These are phyloP conservation scores for Mayetiola destructor DNA, from an alignment of 2,888 invertebrate genomes.

Conservation along the genomic window DNA sequence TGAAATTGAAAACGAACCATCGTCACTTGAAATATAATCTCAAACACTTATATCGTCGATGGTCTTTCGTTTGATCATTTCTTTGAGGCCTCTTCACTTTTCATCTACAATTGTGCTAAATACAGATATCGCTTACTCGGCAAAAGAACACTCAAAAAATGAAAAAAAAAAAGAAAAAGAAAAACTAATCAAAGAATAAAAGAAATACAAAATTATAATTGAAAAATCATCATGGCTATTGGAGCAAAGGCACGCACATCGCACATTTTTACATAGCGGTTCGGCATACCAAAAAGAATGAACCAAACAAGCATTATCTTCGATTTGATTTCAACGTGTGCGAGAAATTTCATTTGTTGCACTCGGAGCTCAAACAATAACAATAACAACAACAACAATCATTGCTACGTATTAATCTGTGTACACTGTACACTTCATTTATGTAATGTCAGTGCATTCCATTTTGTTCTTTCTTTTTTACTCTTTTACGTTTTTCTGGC, in stretches of 20 bases:
- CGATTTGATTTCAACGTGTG: neutral
- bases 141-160: too few species aligned
- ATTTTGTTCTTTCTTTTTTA: neutral
- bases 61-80: too few species aligned
- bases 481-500: neutral
- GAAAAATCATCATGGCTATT: slow-evolving; percentile 1
- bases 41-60: too few species aligned
- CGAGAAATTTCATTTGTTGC: neutral
- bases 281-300: neutral
- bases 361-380: neutral
- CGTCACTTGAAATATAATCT: too few species aligned
- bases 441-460: neutral
- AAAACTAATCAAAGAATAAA: neutral
- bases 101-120: too few species aligned
- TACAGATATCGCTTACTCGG: too few species aligned
- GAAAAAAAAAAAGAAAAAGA: too few species aligned
- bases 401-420: neutral
- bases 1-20: too few species aligned
- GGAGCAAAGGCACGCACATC: too few species aligned
- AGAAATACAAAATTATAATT: neutral
- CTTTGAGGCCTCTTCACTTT: too few species aligned
- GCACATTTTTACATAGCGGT: neutral
- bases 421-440: neutral
- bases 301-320: neutral
- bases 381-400: neutral